phyloP scores from a whole-genome alignment of 1,140 invertebrate species.

The Drosophila ohnishii region DNA sequence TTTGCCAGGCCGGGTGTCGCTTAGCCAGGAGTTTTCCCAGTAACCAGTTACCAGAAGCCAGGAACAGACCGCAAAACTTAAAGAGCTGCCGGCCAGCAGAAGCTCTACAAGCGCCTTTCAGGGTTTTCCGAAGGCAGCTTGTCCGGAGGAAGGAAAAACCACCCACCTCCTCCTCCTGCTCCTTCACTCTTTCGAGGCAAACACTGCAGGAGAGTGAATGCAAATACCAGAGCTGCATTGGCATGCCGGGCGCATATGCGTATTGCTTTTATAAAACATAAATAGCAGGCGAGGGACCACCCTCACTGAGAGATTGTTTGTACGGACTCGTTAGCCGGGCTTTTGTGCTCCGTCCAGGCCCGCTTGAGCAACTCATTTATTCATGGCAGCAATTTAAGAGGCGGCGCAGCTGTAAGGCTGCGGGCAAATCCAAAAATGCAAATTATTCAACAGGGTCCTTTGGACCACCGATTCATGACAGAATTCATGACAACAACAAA shows the following conservation, averaged over 20 bases:
- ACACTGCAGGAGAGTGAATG: slow-evolving; percentile 71
- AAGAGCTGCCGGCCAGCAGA: slow-evolving; percentile 65
- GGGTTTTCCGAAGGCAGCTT: slow-evolving; percentile 42
- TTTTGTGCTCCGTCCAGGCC: slow-evolving; percentile 30
- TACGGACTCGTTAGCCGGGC: slow-evolving; percentile 51
- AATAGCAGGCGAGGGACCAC: slow-evolving; percentile 43
- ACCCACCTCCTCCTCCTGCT: neutral
- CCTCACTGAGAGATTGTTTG: slow-evolving; percentile 41
- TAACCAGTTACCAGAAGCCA: slow-evolving; percentile 10
- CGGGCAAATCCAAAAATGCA: slow-evolving; percentile 42
- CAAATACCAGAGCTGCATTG: slow-evolving; percentile 63
- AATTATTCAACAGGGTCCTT: slow-evolving; percentile 34
- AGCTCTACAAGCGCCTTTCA: slow-evolving; percentile 67
- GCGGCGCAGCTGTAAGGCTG: slow-evolving; percentile 20
- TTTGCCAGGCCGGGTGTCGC: slow-evolving; percentile 50
- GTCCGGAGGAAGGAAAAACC: slow-evolving; percentile 2
- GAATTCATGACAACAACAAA: slow-evolving; percentile 28
- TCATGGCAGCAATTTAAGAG: slow-evolving; percentile 55
- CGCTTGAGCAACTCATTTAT: slow-evolving; percentile 42
- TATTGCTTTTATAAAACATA: slow-evolving; percentile 76
- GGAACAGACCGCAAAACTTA: slow-evolving; percentile 63
- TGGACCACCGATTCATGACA: slow-evolving; percentile 10
- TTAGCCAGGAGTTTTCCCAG: slow-evolving; percentile 40
- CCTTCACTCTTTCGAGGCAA: slow-evolving; percentile 37
- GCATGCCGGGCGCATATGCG: slow-evolving; percentile 57